Conservation (phyloP, 2,113 vertebrate genomes). For the Columbina picui region DNA sequence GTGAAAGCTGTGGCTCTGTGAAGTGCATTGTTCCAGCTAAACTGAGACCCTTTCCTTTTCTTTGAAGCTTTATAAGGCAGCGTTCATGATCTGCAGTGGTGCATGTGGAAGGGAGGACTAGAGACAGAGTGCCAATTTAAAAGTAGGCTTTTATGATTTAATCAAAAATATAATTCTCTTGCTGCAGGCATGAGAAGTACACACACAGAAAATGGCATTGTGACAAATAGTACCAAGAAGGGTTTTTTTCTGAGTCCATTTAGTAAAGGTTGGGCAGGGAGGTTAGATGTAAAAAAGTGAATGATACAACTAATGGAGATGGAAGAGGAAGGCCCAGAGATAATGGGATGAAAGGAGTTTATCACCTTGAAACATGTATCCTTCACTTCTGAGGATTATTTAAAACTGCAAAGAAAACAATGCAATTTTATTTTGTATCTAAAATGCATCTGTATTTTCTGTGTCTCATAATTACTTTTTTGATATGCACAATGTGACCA, state of each 20-base stretch:
- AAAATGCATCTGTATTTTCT: not conserved
- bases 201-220: not conserved
- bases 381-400: not conserved
- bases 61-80: conserved; percentile 29
- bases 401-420: not conserved
- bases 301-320: not conserved
- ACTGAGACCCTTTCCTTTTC: conserved; percentile 7
- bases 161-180: not conserved
- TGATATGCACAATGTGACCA: not conserved
- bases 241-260: not conserved
- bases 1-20: conserved; percentile 55
- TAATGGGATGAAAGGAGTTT: not conserved
- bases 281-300: not conserved
- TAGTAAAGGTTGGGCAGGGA: not conserved
- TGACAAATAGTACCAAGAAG: not conserved
- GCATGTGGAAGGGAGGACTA: not conserved
- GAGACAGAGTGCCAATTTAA: not conserved
- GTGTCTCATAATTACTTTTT: not conserved
- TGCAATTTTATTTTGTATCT: not conserved
- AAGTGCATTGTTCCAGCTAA: conserved; percentile 41
- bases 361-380: not conserved
- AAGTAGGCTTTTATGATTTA: not conserved
- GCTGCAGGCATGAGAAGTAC: not conserved
- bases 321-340: not conserved
- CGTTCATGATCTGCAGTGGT: not conserved